A percentile compares a stretch with the other conserved stretches of the same genome.
phyloP scores from a whole-genome alignment of 2,113 vertebrate species.

The Gadus macrocephalus region DNA sequence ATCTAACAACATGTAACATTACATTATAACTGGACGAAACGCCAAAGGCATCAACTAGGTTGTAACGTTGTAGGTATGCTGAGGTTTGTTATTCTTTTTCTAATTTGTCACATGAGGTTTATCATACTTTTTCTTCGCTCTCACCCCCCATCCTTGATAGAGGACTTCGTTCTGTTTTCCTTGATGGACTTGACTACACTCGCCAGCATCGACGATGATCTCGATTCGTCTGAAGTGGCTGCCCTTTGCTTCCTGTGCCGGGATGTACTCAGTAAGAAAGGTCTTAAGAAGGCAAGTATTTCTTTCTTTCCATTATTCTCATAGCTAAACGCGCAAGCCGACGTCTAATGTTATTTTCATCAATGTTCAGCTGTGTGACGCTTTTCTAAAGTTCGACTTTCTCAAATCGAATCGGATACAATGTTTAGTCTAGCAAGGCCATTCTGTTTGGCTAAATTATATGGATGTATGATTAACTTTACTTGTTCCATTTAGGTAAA shows the following conservation, averaged over 20 bases:
- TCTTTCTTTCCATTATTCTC: not conserved
- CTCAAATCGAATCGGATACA: no score
- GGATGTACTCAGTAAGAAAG: slow-evolving; percentile 56
- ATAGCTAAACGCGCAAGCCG: no score
- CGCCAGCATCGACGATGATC: slow-evolving; percentile 54
- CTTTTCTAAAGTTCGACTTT: no score
- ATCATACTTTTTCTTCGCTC: not conserved
- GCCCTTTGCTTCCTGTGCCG: slow-evolving; percentile 69
- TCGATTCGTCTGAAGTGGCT: slow-evolving; percentile 59
- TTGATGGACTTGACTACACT: slow-evolving; percentile 52
- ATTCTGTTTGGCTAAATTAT: not conserved
- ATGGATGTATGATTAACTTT: not conserved
- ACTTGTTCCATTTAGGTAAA: slow-evolving; percentile 24
- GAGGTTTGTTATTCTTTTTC: no score
- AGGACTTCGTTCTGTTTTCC: not conserved
- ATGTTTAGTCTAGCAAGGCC: no score
- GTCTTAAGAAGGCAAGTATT: slow-evolving; percentile 53
- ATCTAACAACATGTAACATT: no score
- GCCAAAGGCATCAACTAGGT: no score
- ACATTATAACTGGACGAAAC: no score
- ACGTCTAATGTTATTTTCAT: no score
- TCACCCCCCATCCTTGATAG: no score
- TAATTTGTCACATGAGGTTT: not conserved
- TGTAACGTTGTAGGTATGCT: no score
- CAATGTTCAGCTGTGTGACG: no score